Evolutionary conservation across 2,888 invertebrate genomes (phyloP), one percentile per base, ranked within the genome.

Genomic region (Pyrochroa serraticornis): DNA sequence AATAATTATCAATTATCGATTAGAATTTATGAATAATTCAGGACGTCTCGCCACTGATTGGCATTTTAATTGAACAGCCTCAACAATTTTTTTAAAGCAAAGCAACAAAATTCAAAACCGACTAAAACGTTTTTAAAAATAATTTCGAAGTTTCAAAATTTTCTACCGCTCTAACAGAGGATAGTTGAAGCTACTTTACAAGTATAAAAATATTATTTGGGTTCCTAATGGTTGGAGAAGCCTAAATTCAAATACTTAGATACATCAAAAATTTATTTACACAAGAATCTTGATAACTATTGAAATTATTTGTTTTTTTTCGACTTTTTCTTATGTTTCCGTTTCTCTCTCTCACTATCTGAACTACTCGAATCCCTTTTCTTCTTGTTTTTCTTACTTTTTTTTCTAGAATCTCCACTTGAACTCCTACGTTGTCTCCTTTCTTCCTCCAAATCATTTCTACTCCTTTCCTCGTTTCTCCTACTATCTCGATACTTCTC

Each of bases 361-460:
- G 46, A 39, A 56, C 62, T 77, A 67, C 77, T 81, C 13, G 78
- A 73, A 9, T 81, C 80, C n/a, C 63, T 64, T 68, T 79, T 80
- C 35, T 79, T 77, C 66, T 77, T 80, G 1, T 10, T 30, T 22
- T 43, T 47, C 30, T 54, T 48, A 33, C 12, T 7, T 42, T 54
- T 54, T 22, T 55, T 31, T 31, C 37, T 52, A 12, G 52, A 38
- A n/a, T 51, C 52, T 2, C 13, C 30, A 32, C 39, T 32, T 9
- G 12, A 5, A 1, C n/a, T 22, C 13, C 42, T 31, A 2, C 45
- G 31, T 12, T 42, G 34, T 30, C 36, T 42, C 43, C 12, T 37
- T 30, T 38, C 42, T 34, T 49, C 41, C 6, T 49, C 13, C 32
- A 7, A 34, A 35, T 14, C n/a, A 7, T 7, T 31, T 13, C 34